Base-by-base conservation (phyloP, 1,140 invertebrate species). In the Xylocopa sonorina region DNA sequence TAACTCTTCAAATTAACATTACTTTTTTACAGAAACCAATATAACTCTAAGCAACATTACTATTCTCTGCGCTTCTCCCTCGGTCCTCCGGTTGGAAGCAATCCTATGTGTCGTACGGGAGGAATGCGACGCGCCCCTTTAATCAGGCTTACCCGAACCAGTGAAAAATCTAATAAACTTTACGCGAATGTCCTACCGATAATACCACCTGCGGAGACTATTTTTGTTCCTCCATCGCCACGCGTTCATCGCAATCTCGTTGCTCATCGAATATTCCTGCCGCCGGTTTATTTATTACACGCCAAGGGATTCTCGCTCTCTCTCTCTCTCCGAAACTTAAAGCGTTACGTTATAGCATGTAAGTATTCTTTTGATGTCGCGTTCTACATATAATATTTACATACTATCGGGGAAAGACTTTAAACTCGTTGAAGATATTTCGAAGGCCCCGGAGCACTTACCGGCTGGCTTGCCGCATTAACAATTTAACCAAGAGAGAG, bases 111-210 rank as follows among this genome's bases (percentile, higher is more conserved):
- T n/a, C n/a, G n/a, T n/a, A n/a, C n/a, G n/a, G n/a, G n/a, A n/a
- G n/a, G n/a, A n/a, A n/a, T n/a, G n/a, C n/a, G n/a, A n/a, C n/a
- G 78, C 84, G 84, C 88, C 89, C 88, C 91, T 92, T 92, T 92
- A 91, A 92, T 92, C 89, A 85, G 87, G 67, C 84, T 90, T 89
- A 89, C 81, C 88, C 83, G 81, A n/a, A 87, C 78, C 82, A 66
- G 81, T 78, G 80, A 92, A 92, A 92, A 92, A 92, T 91, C 87
- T 90, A 91, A 91, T 90, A 92, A 92, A 92, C 89, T 92, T 92
- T 89, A 76, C 77, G 79, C 80, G 79, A 88, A 88, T 80, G 83
- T 85, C 86, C 85, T 78, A 79, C 78, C 68, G 89, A 78, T 83
- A 83, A 89, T 86, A 86, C 80, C 78, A 86, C 80, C 78, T 84